Evolutionary conservation across 2,113 vertebrate species (phyloP), one percentile per base, ranked within the genome.

Genomic region (Pipa parva): DNA sequence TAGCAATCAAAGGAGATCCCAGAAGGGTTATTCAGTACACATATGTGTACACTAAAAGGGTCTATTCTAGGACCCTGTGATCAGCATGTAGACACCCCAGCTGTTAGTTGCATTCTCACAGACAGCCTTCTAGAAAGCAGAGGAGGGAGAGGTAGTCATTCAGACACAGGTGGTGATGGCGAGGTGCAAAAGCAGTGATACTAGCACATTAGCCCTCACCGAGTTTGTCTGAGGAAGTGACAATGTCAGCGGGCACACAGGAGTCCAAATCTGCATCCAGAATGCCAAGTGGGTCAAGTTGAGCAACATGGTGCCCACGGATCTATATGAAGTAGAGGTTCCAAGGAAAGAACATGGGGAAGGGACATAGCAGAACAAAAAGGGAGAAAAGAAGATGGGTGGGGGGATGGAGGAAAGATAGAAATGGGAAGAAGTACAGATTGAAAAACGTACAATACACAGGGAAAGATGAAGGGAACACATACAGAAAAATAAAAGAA

Each of bases 251-350:
- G 80, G 96, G 97, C 80, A 98, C 92, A 79, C 90, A 92, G 71
- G 95, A 97, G 82, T 98, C 95, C 94, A 99, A 91, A 91, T 99
- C 97, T 51, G 97, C 96, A 87, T 99, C 97, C 95, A 99, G 92
- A 87, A 99, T 99, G 86, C 97, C 97, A 79, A 99, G 90, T 59
- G 97, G 97, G 85, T 99, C 97, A 90, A 99, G 91, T 81, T 99
- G 96, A 81, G 97, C 94, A 88, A 98, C 96, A 84, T 99, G 96
- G 82, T 99, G 97, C 88, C 96, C 97, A 79, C 97, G 97, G 82
- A 99, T 99, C 97, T 99, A 95, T 75, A 90, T 77, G 78, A 79
- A 78, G 86, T 71, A 72, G 37, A 61, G 58, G 24, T 51, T 59
- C 56, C 56, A 27, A 9, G 27, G 28, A 20, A 31, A 54, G 78